Base-by-base conservation (phyloP, 2,888 invertebrate species). In the Caenorhabditis auriculariae region DNA sequence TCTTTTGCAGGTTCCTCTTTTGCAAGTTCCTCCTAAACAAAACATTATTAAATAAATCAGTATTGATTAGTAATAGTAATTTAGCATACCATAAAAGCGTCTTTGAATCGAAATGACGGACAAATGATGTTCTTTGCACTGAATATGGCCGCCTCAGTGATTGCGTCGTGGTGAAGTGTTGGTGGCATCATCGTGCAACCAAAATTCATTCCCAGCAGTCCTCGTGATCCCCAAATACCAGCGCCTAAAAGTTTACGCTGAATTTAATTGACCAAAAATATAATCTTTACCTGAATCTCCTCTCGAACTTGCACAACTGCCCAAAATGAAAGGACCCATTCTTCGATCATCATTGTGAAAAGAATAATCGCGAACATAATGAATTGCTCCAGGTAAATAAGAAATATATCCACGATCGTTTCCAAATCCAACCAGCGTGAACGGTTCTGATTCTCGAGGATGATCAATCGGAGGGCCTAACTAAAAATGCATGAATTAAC, bases 271-370 rank as follows among this genome's bases (percentile, higher is more conserved):
- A 68, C 32, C 49, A 43, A 66, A 53, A 68, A 47, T 29, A 54
- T 58, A 54, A 61, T 54, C 46, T 50, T 66, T 67, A 66, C 66
- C 66, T 54, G 65, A 66, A 58, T 60, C 66, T 38, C 64, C 64
- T 37, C 54, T 35, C 26, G 50, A 47, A 68, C 54, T 65, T 51
- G 1, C 23, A 42, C 64, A 3, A 26, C 46, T 66, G 1, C 66
- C 66, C 50, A 66, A 45, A 62, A 66, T 61, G 43, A 68, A 66
- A 17, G 66, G 64, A 15, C 65, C 65, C 59, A 61, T 28, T 42
- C 24, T 1, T 46, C 39, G 38, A 4, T 9, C 50, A 47, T 41
- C 47, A 37, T 47, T 47, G 41, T 37, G 6, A 37, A 54, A 66
- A 39, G 23, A 67, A 66, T 47, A 62, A 28, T 60, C 35, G 28